Evolutionary conservation across 1,140 invertebrate species (phyloP).

Genomic region (Micrasema longulum): DNA sequence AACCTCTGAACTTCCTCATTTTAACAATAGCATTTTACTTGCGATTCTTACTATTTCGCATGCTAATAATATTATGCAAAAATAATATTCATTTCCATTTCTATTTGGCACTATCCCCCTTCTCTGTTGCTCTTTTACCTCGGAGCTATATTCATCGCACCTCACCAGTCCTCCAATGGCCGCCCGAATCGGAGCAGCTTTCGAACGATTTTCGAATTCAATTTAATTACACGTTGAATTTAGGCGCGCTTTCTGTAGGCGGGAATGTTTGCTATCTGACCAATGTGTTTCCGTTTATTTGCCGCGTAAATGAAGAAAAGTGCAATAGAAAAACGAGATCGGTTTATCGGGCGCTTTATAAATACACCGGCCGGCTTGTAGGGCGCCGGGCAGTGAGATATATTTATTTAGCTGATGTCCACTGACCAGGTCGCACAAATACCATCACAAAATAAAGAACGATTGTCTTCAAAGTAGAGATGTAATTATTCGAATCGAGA

Average conservation of each 20-base stretch:
- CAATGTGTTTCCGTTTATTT: not conserved
- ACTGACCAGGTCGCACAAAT: conserved; percentile 4
- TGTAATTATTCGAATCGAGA: not conserved
- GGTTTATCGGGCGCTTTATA: conserved; percentile 34
- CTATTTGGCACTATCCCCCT: not conserved
- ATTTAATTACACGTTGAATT: conserved; percentile 21
- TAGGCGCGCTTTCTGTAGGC: conserved; percentile 29
- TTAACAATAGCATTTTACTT: no score
- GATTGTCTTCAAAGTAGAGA: conserved; percentile 8
- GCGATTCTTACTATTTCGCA: no score
- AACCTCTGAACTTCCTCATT: no score
- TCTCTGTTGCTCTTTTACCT: conserved; percentile 28
- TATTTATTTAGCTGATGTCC: conserved; percentile 23
- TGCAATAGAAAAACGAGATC: conserved; percentile 3
- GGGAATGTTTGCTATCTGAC: not conserved
- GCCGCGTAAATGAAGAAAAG: conserved; percentile 16
- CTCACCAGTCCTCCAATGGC: conserved; percentile 34
- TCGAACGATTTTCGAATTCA: conserved; percentile 5
- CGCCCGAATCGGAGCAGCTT: conserved; percentile 11
- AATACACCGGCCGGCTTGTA: conserved; percentile 40
- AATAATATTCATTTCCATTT: no score
- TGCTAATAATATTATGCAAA: no score
- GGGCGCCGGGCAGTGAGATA: conserved; percentile 31
- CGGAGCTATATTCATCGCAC: conserved; percentile 37
- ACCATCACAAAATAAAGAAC: conserved; percentile 16